phyloP scores from a whole-genome alignment of 2,888 invertebrate genomes.

The Megastigmus dorsalis region DNA sequence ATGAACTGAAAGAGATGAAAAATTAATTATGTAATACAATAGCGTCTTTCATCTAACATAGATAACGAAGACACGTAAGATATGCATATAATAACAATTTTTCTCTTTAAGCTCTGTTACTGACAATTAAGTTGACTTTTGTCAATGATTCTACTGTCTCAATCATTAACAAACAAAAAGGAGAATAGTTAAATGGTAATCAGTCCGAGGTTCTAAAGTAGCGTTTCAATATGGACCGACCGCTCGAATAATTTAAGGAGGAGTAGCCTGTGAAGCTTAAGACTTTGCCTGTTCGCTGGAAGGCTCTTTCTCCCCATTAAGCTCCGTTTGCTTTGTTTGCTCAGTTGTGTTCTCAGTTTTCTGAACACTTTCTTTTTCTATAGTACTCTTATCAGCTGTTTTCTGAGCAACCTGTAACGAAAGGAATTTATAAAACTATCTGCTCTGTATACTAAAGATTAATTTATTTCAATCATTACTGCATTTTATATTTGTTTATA shows the following conservation, averaged over 20 bases:
- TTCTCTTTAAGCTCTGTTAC: conserved; percentile 24
- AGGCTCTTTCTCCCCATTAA: conserved; percentile 71
- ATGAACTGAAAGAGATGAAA: conserved; percentile 13
- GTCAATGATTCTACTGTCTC: conserved; percentile 30
- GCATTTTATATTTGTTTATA: conserved; percentile 34
- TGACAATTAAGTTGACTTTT: conserved; percentile 15
- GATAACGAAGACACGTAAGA: conserved; percentile 32
- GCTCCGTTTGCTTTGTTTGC: conserved; percentile 70
- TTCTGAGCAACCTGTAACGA: conserved; percentile 73
- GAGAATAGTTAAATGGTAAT: conserved; percentile 37
- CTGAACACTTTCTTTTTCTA: conserved; percentile 72
- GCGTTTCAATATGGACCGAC: conserved; percentile 46
- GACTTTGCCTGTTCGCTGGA: conserved; percentile 74
- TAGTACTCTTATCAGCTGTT: conserved; percentile 65
- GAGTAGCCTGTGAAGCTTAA: conserved; percentile 72
- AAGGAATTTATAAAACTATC: conserved; percentile 68
- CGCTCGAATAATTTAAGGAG: conserved; percentile 61
- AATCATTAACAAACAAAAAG: conserved; percentile 46
- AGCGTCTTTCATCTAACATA: conserved; percentile 39
- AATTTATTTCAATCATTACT: conserved; percentile 40
- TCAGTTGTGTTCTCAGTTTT: conserved; percentile 71
- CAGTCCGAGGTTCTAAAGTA: conserved; percentile 43
- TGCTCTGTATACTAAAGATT: conserved; percentile 10
- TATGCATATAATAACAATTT: conserved; percentile 25
- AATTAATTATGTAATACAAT: conserved; percentile 38